A percentile compares a stretch with the other conserved stretches of the same genome.
These are phyloP conservation scores for Atta cephalotes DNA, from an alignment of 1,140 invertebrate species.

Conservation along the genomic window DNA sequence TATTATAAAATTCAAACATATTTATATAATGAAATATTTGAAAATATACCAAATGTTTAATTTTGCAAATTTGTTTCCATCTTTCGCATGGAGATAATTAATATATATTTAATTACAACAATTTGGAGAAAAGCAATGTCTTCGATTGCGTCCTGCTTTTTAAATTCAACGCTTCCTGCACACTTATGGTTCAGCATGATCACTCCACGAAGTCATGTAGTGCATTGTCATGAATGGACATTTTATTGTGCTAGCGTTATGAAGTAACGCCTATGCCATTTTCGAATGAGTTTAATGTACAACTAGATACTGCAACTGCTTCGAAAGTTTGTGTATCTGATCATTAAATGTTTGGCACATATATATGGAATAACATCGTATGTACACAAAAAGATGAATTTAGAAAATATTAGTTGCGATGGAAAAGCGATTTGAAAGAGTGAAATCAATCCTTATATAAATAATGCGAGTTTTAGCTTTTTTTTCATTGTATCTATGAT, in stretches of 20 bases:
- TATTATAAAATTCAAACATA: slow-evolving; percentile 66
- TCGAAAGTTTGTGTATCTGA: not conserved
- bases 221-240: not conserved
- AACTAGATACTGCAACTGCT: not conserved
- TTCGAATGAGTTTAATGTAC: not conserved
- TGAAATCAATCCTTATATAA: too few species aligned
- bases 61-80: not conserved
- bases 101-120: not conserved
- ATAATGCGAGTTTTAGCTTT: too few species aligned
- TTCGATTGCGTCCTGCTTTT: not conserved
- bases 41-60: not conserved
- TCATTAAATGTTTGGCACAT: not conserved
- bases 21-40: not conserved
- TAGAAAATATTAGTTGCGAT: not conserved
- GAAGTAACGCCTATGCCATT: not conserved
- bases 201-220: not conserved
- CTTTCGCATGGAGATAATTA: not conserved
- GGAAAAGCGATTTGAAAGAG: too few species aligned
- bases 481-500: too few species aligned
- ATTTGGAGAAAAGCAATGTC: not conserved
- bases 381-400: not conserved
- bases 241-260: not conserved
- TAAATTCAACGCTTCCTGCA: not conserved
- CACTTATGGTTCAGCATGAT: not conserved
- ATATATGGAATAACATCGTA: not conserved